Evolutionary conservation across 2,797 vertebrate species (phyloP).

Genomic region (Chrysocyon brachyurus): DNA sequence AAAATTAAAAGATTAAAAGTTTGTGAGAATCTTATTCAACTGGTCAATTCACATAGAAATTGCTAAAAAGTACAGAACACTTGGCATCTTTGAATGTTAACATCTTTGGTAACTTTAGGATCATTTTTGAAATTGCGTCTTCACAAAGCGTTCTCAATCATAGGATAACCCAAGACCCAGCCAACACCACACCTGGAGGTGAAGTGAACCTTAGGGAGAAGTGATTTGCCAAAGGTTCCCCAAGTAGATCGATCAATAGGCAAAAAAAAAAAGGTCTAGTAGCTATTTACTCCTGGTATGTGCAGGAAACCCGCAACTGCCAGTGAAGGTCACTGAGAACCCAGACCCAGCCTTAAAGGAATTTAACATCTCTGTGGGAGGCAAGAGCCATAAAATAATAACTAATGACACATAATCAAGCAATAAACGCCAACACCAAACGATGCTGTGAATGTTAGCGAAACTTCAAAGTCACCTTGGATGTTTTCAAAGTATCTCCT

Average conservation of each 20-base stretch:
- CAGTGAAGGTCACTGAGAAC: background rate
- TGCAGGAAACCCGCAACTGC: background rate
- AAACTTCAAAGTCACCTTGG: background rate
- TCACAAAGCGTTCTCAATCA: background rate
- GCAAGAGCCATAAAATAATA: background rate
- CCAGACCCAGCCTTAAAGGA: background rate
- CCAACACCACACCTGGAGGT: background rate
- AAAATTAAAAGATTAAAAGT: background rate
- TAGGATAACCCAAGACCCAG: background rate
- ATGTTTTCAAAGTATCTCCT: background rate
- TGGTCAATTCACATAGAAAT: background rate
- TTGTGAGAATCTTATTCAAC: background rate
- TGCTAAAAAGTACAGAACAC: background rate
- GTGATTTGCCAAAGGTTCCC: background rate
- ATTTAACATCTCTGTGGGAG: background rate
- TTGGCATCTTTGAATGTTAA: background rate
- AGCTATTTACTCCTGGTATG: background rate
- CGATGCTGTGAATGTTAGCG: fast-evolving
- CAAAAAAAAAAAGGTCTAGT: background rate
- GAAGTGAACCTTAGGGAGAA: background rate
- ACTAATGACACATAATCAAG: background rate
- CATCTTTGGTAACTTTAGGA: background rate
- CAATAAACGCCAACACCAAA: background rate
- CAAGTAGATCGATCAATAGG: background rate
- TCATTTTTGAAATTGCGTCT: background rate